A percentile compares a stretch with the other conserved stretches of the same genome.
phyloP scores from a whole-genome alignment of 37 sponge, comb jelly and placozoan species.

The Lycopodina hypogea region DNA sequence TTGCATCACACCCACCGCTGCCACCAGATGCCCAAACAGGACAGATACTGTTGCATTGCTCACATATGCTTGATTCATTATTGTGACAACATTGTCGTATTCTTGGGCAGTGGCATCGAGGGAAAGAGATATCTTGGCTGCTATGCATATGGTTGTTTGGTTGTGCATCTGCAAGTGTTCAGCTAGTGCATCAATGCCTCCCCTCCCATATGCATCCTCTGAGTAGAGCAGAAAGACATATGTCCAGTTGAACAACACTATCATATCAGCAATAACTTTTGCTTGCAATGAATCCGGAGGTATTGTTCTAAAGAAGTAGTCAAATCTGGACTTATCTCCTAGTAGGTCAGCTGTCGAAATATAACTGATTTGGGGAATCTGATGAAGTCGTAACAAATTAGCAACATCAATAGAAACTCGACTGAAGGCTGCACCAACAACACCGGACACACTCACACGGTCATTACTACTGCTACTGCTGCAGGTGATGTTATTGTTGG shows the following conservation, averaged over 20 bases:
- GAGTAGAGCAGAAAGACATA: conserved; percentile 18
- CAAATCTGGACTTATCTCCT: conserved; percentile 66
- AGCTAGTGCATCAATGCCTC: conserved; percentile 34
- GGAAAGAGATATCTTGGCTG: not conserved
- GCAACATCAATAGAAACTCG: conserved; percentile 64
- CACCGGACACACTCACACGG: conserved; percentile 26
- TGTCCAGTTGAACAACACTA: no score
- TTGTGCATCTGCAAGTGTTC: not conserved
- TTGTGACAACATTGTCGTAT: not conserved
- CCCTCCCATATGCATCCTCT: conserved; percentile 52
- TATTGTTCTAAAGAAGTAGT: no score
- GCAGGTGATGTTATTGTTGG: not conserved
- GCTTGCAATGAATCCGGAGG: conserved; percentile 79
- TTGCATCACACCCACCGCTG: conserved; percentile 28
- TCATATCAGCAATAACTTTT: conserved; percentile 60
- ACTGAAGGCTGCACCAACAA: conserved; percentile 67
- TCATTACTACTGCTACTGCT: not conserved
- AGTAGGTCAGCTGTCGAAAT: conserved; percentile 59
- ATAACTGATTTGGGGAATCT: conserved; percentile 75
- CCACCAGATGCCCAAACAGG: conserved; percentile 55
- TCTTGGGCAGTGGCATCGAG: not conserved
- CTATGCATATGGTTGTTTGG: not conserved
- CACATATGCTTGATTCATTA: conserved; percentile 12
- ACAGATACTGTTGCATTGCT: conserved; percentile 58
- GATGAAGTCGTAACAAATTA: conserved; percentile 60